Evolutionary conservation across 2,888 invertebrate species (phyloP).

Genomic region (Acronicta alni): DNA sequence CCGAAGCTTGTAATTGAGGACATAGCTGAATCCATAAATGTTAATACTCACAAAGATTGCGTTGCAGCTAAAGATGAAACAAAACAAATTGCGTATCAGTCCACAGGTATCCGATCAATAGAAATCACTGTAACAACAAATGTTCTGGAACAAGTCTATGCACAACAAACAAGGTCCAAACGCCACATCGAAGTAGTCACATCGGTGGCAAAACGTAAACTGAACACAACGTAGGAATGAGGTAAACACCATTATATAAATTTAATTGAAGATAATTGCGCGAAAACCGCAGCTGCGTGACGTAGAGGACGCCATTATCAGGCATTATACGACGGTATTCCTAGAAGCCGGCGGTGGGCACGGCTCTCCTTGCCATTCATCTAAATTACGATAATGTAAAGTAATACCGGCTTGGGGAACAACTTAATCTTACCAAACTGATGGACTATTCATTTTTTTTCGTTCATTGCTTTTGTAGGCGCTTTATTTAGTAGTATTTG

Average conservation of each 20-base stretch:
- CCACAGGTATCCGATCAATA: conserved; percentile 26
- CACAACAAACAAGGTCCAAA: conserved; percentile 26
- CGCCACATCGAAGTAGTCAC: conserved; percentile 43
- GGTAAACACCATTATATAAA: conserved; percentile 80
- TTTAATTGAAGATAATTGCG: conserved; percentile 83
- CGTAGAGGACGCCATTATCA: conserved; percentile 66
- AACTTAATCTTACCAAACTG: conserved; percentile 34
- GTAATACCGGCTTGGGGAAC: conserved; percentile 53
- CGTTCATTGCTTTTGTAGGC: conserved; percentile 12
- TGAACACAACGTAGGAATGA: conserved; percentile 68
- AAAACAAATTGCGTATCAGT: conserved; percentile 30
- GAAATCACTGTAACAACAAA: conserved; percentile 38
- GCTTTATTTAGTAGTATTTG: conserved; percentile 10
- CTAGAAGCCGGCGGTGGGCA: conserved; percentile 62
- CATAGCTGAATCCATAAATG: conserved; percentile 49
- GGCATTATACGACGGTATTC: conserved; percentile 62
- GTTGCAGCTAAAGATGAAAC: conserved; percentile 18
- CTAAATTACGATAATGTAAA: conserved; percentile 72
- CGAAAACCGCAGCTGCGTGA: conserved; percentile 76
- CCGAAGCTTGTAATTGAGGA: conserved; percentile 43
- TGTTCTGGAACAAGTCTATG: conserved; percentile 43
- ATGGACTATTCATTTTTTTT: conserved; percentile 23
- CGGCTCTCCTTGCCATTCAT: conserved; percentile 69
- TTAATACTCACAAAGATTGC: conserved; percentile 45
- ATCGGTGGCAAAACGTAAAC: conserved; percentile 66